phyloP scores from a whole-genome alignment of 2,888 invertebrate species.

The Poecilus cupreus region DNA sequence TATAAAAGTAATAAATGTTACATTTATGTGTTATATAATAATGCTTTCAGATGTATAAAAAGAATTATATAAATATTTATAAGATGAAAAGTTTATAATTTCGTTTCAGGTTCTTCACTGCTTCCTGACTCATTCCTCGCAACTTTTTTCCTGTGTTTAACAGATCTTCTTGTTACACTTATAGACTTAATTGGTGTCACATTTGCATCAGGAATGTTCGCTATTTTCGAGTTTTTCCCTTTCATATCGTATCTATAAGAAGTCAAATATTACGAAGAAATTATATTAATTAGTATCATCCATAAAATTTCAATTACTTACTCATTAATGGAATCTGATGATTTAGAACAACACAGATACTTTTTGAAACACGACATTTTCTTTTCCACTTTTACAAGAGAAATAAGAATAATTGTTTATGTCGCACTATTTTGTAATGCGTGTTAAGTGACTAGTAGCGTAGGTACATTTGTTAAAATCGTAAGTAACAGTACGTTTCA shows the following conservation, averaged over 20 bases:
- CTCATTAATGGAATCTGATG: slow-evolving; percentile 33
- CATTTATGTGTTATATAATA: too few relatives aligned
- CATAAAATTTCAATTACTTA: slow-evolving; percentile 45
- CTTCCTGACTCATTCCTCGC: background rate
- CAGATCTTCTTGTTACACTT: slow-evolving; percentile 33
- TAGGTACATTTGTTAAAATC: background rate
- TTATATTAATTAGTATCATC: too few relatives aligned
- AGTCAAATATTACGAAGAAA: background rate
- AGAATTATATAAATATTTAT: slow-evolving; percentile 12
- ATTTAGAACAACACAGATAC: slow-evolving; percentile 39
- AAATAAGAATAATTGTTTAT: background rate
- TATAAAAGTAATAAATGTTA: too few relatives aligned
- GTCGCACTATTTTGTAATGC: background rate
- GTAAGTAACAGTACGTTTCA: slow-evolving; percentile 18
- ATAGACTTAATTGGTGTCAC: slow-evolving; percentile 12
- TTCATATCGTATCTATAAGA: slow-evolving; percentile 38
- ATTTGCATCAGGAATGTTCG: slow-evolving; percentile 32
- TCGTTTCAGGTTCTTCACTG: background rate
- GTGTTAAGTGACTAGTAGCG: background rate
- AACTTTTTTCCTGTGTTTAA: slow-evolving; percentile 12
- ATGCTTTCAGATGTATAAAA: too few relatives aligned
- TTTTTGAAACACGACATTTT: slow-evolving; percentile 43
- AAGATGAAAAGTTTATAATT: background rate
- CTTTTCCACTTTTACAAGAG: background rate
- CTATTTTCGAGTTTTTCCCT: background rate